Evolutionary conservation across 2,113 vertebrate genomes (phyloP).

Genomic region (Oreocharis arfaki): DNA sequence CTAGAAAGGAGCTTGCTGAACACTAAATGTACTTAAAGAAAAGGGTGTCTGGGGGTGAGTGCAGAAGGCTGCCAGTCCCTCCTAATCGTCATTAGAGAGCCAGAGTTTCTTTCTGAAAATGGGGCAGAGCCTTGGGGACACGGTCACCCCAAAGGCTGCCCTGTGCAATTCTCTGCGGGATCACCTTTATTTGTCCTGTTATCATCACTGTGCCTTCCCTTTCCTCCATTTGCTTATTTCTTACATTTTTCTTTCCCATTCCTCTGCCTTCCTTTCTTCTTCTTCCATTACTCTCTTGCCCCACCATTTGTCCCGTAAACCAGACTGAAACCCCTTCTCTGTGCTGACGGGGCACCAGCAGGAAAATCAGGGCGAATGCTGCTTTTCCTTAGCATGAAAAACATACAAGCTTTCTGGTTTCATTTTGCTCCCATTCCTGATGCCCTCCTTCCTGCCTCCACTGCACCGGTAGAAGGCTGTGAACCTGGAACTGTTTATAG

Average conservation of each 20-base stretch:
- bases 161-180: too few species aligned
- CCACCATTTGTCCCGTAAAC: neutral
- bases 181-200: neutral
- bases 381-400: neutral
- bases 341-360: neutral
- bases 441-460: neutral
- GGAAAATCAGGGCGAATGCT: neutral
- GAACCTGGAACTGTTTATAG: neutral
- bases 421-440: neutral
- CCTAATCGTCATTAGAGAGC: neutral
- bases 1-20: neutral
- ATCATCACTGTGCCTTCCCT: neutral
- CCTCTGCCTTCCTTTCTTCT: neutral
- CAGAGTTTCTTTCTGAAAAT: neutral
- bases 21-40: slow-evolving; percentile 42
- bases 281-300: neutral
- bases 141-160: neutral
- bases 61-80: neutral
- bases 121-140: neutral
- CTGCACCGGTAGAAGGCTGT: neutral
- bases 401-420: neutral
- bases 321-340: neutral
- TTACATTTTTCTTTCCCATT: neutral
- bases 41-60: neutral
- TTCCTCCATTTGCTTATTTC: neutral